Conservation (phyloP, 2,113 vertebrate species). For the Ariopsis seemanni region DNA sequence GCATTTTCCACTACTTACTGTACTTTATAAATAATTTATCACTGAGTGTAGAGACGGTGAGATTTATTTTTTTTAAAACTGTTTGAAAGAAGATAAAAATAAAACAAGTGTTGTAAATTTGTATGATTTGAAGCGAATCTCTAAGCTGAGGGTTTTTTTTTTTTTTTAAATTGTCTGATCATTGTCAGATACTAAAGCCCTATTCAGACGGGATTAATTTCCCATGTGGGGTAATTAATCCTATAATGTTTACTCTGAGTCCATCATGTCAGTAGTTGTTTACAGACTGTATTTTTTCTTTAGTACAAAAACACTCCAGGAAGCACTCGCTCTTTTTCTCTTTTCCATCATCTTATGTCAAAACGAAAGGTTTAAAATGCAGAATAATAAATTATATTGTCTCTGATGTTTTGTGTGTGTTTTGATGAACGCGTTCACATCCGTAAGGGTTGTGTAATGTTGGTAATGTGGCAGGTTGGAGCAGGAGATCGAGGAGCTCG, state of each 20-base stretch:
- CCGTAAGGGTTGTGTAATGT: neutral
- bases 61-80: neutral
- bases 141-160: neutral
- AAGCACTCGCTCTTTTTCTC: neutral
- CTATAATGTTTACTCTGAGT: neutral
- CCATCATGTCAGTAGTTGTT: neutral
- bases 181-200: neutral
- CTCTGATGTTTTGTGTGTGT: neutral
- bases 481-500: slow-evolving; percentile 86
- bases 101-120: neutral
- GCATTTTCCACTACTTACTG: neutral
- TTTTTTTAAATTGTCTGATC: neutral
- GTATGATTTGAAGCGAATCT: neutral
- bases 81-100: neutral
- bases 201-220: neutral
- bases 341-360: neutral
- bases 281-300: neutral
- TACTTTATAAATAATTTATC: neutral
- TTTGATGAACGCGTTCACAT: neutral
- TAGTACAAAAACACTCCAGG: neutral
- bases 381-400: neutral
- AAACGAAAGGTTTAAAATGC: neutral
- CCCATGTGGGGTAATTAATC: neutral
- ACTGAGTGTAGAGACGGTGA: neutral
- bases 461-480: slow-evolving; percentile 76